Percentiles rank a stretch among this genome's conserved stretches.
phyloP scores from a whole-genome alignment of 92 coral and sea anemone genomes.

The Siderastrea siderea region DNA sequence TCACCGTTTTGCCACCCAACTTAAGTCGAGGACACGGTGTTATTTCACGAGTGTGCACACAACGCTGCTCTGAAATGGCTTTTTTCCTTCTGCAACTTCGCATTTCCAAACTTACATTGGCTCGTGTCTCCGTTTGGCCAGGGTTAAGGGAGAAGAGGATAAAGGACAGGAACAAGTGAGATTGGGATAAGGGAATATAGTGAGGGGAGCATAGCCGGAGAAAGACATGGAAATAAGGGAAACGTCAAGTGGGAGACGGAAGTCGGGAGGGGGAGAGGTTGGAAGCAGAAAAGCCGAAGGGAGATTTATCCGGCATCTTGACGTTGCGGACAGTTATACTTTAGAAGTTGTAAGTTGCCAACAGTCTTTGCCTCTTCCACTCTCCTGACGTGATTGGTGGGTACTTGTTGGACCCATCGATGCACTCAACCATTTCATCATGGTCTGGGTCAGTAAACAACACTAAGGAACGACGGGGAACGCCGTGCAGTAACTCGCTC shows the following conservation, averaged over 20 bases:
- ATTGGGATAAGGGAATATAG: too few relatives aligned
- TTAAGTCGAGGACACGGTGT: too few relatives aligned
- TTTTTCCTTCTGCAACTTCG: too few relatives aligned
- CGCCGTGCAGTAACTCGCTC: slow-evolving; percentile 10
- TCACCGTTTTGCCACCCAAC: too few relatives aligned
- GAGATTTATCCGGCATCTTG: background rate
- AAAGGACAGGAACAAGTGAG: too few relatives aligned
- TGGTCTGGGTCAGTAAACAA: slow-evolving; percentile 58
- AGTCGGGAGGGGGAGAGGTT: background rate
- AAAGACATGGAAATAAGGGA: background rate
- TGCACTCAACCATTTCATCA: slow-evolving; percentile 47
- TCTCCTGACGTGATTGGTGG: slow-evolving; percentile 72
- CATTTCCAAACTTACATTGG: too few relatives aligned
- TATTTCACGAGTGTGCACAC: too few relatives aligned
- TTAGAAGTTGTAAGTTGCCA: slow-evolving; percentile 33
- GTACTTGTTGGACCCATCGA: slow-evolving; percentile 68
- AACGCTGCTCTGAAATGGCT: too few relatives aligned
- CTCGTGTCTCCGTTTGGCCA: too few relatives aligned
- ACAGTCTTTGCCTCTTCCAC: slow-evolving; percentile 52
- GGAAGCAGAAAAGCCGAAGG: background rate
- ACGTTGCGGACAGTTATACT: background rate
- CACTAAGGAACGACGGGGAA: slow-evolving; percentile 62
- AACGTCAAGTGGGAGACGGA: background rate
- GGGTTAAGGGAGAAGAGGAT: too few relatives aligned
- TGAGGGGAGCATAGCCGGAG: background rate